Base-by-base conservation (phyloP, 2,113 vertebrate species). In the Chlorodrepanis virens region DNA sequence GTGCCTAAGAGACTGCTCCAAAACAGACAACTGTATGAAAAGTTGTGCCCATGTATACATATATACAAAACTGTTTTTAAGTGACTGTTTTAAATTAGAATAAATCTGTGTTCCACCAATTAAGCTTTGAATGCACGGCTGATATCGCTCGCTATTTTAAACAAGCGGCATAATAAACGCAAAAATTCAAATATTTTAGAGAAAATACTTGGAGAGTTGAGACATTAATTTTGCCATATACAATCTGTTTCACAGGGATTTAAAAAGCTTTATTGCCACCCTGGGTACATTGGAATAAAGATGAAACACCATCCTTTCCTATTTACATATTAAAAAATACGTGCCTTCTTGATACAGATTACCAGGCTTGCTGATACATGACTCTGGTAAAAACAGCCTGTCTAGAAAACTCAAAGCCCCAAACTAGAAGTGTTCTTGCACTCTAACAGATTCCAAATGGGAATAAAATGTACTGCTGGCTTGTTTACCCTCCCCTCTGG, bases 121-220 rank as follows among this genome's bases (percentile, higher is more conserved):
- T 97, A 97, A 96, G 94, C 87, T 92, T 56, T 93, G 92, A 96
- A 89, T 71, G 86, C 69, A 90, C 1, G 56, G 60, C 76, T 97
- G 89, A 94, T 93, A 93, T 6, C 28, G 23, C 45, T 95, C 85
- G 69, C 92, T 95, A 87, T 88, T 90, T 96, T 89, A 96, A 97
- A 97, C 96, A 94, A 94, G 94, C n/a, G 2, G 49, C 93, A 87
- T 94, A 97, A 98, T 98, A 97, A 97, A 98, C 97, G 96, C 97
- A 97, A 97, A 97, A 97, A 97, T 87, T 98, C 96, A 97, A 97
- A 95, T 97, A 98, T 97, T 98, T 97, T 95, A 96, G 94, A 91
- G 95, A 98, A 98, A 98, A 97, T 95, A 96, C 93, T 97, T 91
- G 96, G 96, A 97, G 96, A 96, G 93, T 96, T 96, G 87, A 97